phyloP scores from a whole-genome alignment of 2,888 invertebrate species.

The Nycteola revayana region DNA sequence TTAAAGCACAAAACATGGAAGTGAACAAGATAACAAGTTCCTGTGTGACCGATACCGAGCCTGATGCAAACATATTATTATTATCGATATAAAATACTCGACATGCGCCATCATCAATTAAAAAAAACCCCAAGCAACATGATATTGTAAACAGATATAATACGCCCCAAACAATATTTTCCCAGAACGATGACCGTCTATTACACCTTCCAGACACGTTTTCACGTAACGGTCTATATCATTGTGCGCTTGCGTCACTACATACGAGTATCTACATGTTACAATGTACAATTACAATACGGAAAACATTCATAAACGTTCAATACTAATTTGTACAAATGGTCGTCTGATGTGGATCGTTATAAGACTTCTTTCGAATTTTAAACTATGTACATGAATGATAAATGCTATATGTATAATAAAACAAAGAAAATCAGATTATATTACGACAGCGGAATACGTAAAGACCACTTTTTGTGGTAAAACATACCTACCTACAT shows the following conservation, averaged over 20 bases:
- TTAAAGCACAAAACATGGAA: constrained; percentile 34
- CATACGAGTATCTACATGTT: constrained; percentile 14
- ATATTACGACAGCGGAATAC: too few species aligned
- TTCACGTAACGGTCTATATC: constrained; percentile 23
- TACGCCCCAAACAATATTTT: constrained; percentile 47
- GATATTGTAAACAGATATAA: constrained; percentile 22
- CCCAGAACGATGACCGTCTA: constrained; percentile 29
- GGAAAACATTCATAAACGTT: constrained; percentile 10
- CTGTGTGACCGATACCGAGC: constrained; percentile 40
- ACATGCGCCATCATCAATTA: constrained; percentile 19
- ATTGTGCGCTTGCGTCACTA: constrained; percentile 21
- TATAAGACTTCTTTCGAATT: constrained; percentile 11
- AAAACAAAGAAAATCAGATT: too few species aligned
- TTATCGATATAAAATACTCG: constrained; percentile 32
- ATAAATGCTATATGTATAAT: too few species aligned
- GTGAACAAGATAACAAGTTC: constrained; percentile 48
- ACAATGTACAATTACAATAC: constrained; percentile 16
- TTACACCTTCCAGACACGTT: constrained; percentile 18
- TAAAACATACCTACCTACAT: too few species aligned
- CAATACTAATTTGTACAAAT: constrained; percentile 11
- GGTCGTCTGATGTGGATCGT: constrained; percentile 2
- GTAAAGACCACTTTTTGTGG: too few species aligned
- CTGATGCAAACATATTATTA: constrained; percentile 35
- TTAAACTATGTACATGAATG: constrained; percentile 9
- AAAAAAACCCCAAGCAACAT: constrained; percentile 18